phyloP scores from a whole-genome alignment of 2,888 invertebrate species.

The Drosophila koepferae region DNA sequence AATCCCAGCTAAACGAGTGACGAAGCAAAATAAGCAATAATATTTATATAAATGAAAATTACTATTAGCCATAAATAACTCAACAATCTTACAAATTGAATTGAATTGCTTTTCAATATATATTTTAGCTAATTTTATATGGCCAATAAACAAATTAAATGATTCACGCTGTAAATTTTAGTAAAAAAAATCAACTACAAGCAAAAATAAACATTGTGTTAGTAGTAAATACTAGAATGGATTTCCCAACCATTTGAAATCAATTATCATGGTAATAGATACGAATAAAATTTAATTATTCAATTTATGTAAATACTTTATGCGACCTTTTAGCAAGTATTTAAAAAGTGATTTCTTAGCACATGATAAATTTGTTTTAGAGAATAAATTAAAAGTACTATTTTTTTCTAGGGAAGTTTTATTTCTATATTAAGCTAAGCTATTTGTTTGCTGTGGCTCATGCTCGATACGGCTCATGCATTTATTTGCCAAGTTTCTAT shows the following conservation, averaged over 20 bases:
- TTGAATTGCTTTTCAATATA: conserved; percentile 2
- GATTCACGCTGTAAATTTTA: conserved; percentile 18
- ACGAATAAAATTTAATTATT: background rate
- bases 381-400: background rate
- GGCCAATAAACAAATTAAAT: background rate
- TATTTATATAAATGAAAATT: background rate
- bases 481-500: no score
- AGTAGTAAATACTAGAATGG: background rate
- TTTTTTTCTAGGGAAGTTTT: background rate
- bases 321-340: background rate
- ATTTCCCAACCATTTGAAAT: background rate
- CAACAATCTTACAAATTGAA: background rate
- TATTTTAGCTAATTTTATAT: background rate
- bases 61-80: conserved; percentile 9
- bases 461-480: no score
- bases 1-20: conserved; percentile 19
- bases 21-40: background rate
- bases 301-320: background rate
- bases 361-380: background rate
- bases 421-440: background rate
- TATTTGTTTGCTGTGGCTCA: no score
- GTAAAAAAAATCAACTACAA: background rate
- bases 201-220: background rate
- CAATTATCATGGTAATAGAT: background rate
- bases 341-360: background rate